Conservation (phyloP, 2,797 vertebrate species). For the Perodicticus potto region DNA sequence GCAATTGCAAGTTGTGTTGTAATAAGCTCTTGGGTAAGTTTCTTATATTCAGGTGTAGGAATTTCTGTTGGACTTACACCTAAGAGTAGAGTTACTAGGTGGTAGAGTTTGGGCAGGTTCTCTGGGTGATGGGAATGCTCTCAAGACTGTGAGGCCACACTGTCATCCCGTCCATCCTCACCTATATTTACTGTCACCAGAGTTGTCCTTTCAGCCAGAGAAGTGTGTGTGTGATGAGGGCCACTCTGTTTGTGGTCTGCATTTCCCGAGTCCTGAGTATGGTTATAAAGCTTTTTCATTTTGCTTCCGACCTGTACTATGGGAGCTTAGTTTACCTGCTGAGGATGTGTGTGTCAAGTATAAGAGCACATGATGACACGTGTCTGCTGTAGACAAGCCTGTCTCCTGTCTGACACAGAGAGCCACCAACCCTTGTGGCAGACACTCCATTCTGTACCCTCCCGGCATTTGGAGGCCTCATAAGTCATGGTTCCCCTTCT, state of each 20-base stretch:
- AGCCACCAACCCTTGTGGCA: background rate
- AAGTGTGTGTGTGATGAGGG: background rate
- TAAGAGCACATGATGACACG: background rate
- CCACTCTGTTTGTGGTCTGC: background rate
- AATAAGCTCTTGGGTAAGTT: background rate
- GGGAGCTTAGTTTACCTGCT: background rate
- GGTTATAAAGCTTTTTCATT: rapidly evolving
- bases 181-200: background rate
- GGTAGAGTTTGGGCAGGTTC: background rate
- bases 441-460: background rate
- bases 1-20: background rate
- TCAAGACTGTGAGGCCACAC: background rate
- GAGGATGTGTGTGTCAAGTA: background rate
- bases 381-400: background rate
- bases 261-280: background rate
- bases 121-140: background rate
- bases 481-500: background rate
- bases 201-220: background rate
- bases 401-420: background rate
- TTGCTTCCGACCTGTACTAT: background rate
- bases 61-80: background rate
- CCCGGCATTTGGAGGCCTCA: background rate
- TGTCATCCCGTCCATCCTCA: background rate
- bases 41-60: background rate
- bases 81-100: background rate